Evolutionary conservation across 2,888 invertebrate genomes (phyloP).

Genomic region (Protodeltote pygarga): DNA sequence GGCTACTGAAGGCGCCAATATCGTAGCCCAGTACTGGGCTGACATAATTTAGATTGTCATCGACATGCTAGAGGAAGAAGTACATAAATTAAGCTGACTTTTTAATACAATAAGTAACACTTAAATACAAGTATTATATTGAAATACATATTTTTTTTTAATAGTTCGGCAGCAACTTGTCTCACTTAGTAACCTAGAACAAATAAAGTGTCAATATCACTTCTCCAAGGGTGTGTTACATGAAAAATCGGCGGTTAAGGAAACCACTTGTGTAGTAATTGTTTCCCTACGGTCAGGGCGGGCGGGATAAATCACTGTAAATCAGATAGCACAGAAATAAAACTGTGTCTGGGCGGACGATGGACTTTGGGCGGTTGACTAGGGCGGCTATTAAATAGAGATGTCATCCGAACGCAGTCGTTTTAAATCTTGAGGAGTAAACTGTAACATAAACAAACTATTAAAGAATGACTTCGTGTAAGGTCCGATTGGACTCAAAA

Average conservation of each 20-base stretch:
- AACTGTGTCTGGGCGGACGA: conserved; percentile 52
- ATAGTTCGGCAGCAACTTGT: no score
- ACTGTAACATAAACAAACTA: no score
- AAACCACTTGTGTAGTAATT: conserved; percentile 62
- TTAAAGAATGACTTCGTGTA: no score
- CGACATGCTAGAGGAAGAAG: no score
- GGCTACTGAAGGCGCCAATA: no score
- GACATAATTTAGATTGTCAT: no score
- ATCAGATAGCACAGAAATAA: conserved; percentile 74
- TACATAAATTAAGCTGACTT: no score
- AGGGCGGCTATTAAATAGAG: conserved; percentile 6
- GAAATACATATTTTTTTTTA: no score
- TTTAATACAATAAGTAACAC: no score
- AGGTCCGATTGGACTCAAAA: no score
- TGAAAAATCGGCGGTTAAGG: conserved; percentile 35
- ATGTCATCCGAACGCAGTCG: not conserved
- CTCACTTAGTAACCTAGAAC: not conserved
- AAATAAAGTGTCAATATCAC: conserved; percentile 10
- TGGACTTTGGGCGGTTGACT: conserved; percentile 3
- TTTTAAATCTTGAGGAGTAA: conserved; percentile 7
- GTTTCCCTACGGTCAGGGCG: conserved; percentile 65
- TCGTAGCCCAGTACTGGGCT: no score
- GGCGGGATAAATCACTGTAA: conserved; percentile 65
- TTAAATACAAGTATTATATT: no score
- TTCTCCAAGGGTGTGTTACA: conserved; percentile 20